Conservation (phyloP, 2,113 vertebrate genomes). For the Semnornis frantzii region DNA sequence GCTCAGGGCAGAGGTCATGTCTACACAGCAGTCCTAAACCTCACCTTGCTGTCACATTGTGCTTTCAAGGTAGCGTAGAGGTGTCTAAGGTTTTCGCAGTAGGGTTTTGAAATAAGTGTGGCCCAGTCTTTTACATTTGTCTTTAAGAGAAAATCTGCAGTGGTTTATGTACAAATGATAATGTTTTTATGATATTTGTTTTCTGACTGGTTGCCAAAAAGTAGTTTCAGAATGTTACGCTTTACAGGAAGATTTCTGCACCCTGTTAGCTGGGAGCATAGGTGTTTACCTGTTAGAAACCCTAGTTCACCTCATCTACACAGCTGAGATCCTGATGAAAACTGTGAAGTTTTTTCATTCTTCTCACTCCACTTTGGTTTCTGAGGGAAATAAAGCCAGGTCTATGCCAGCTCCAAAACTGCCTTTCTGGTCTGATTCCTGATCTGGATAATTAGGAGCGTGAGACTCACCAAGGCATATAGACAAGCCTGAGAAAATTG, state of each 20-base stretch:
- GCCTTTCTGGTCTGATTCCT: neutral
- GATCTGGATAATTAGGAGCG: neutral
- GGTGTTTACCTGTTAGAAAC: neutral
- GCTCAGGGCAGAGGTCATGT: neutral
- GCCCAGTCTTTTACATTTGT: neutral
- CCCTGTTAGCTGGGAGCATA: neutral
- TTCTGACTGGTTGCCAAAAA: neutral
- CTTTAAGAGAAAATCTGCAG: neutral
- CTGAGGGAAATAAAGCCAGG: neutral
- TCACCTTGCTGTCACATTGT: neutral
- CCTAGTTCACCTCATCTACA: neutral
- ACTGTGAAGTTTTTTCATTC: neutral
- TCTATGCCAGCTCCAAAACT: rapidly evolving
- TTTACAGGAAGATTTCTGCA: neutral
- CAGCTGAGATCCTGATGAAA: neutral
- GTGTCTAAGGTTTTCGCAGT: neutral
- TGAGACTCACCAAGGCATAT: neutral
- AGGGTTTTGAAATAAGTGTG: neutral
- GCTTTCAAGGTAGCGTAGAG: neutral
- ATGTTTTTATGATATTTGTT: neutral
- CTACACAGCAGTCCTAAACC: neutral
- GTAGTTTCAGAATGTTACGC: neutral
- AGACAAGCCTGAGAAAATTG: neutral
- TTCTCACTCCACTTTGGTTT: neutral
- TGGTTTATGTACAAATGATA: neutral